Base-by-base conservation (phyloP, 2,113 vertebrate species). In the Rhinopomastus cyanomelas region DNA sequence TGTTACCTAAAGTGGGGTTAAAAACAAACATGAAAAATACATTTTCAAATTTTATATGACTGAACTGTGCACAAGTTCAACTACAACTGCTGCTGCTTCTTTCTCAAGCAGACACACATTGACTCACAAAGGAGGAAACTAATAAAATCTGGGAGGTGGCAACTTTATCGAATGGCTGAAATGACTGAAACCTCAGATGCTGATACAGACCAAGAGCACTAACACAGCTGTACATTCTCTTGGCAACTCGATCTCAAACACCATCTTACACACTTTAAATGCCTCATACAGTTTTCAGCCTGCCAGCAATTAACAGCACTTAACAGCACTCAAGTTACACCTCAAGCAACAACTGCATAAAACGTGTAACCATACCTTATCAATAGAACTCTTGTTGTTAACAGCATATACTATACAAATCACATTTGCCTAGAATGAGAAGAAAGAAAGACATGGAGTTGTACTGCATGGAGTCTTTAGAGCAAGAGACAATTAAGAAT, bases 351-450 rank as follows among this genome's bases (percentile, higher is more conserved):
- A 76, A 72, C 1, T 42, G 42, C 44, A 72, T 59, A 59, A 94
- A 84, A 86, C 9, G 12, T 27, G 14, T 75, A 93, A 82, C 85
- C 96, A 90, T 97, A 99, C 99, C 98, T 99, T 99, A 96, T 99
- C 99, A 86, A 99, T 99, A 52, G 99, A 99, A 96, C 98, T 99
- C 97, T 99, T 99, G 96, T 99, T 99, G 97, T 99, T 99, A 93
- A 99, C 99, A 15, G 99, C 98, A 92, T 99, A 99, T 39, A 99
- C 98, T 97, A 99, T 99, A 96, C 99, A 99, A 96, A 99, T 99
- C 75, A 99, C 99, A 94, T 99, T 99, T 56, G 99, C 99, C 99
- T 99, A 89, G 94, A 97, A 95, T 73, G n/a, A 96, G 95, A 75
- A 81, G 48, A 86, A 73, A 89, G 53, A 62, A 88, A 91, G 12